Evolutionary conservation across 2,797 vertebrate genomes (phyloP), one percentile per base, ranked within the genome.

Genomic region (Cephalopachus bancanus): DNA sequence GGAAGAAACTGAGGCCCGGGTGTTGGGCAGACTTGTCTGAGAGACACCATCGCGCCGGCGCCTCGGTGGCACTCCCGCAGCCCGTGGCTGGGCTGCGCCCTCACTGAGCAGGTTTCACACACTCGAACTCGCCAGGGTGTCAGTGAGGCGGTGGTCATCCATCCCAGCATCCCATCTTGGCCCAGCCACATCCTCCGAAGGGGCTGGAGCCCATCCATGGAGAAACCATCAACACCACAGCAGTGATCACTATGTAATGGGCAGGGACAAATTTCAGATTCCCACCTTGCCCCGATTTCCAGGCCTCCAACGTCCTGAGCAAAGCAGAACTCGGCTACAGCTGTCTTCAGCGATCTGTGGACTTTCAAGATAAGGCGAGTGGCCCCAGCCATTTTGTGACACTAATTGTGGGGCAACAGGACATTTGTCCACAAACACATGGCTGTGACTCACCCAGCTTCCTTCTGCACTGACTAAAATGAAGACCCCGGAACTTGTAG

Each of bases 361-460:
- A 96, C 93, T 83, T 96, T 96, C 30, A 44, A 98, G 98, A 98
- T 98, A 98, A 98, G 96, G 81, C 71, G 85, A 95, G 96, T 92
- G 0, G 55, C 59, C 78, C 91, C 95, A 72, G 19, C 78, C 4
- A 67, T 87, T 98, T 98, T 94, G 91, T 64, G 91, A 89, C 71
- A 44, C 94, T 95, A 79, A 96, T 96, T 97, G 87, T 95, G 76
- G 76, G 94, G 96, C 37, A 97, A 97, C 96, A 97, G 95, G 95
- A 95, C 95, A 78, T 94, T 53, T 76, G 55, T n/a, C 24, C 65
- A 44, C 62, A 95, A 98, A 98, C 87, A 91, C 95, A 10, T 69
- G 59, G 49, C 53, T 14, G 93, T 80, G 96, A 97, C 97, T 51
- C 83, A 59, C 9, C 62, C 95, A 95, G 11, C 15, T 67, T 20